Evolutionary conservation across 23 tunicate species (phyloP).

Genomic region (Corella eumyota): DNA sequence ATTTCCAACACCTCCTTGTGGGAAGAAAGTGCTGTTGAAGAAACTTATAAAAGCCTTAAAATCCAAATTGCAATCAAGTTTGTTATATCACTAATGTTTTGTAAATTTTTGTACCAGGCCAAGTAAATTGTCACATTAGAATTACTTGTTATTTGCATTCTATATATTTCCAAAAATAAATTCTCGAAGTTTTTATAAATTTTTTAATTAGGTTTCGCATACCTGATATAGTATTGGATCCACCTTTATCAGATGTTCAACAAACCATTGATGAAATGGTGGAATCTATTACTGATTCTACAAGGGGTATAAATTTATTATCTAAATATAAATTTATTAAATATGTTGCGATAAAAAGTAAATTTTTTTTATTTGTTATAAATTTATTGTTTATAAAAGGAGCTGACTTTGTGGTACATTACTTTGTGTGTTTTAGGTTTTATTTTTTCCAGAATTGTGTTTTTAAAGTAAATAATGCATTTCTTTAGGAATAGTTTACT

Average conservation of each 20-base stretch:
- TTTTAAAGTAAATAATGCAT: no score
- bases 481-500: slow-evolving; percentile 53
- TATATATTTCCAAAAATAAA: not conserved
- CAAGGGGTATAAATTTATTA: slow-evolving; percentile 28
- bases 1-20: slow-evolving; percentile 40
- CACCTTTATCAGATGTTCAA: slow-evolving; percentile 73
- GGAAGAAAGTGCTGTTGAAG: slow-evolving; percentile 6
- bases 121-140: not conserved
- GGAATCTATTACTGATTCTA: slow-evolving; percentile 36
- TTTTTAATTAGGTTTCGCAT: slow-evolving; percentile 48
- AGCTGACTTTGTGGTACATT: not conserved
- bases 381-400: not conserved
- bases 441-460: no score
- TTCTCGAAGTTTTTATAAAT: not conserved
- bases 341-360: not conserved
- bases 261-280: slow-evolving; percentile 62
- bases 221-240: slow-evolving; percentile 79
- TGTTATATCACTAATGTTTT: no score
- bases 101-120: no score
- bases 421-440: not conserved
- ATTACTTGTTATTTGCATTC: slow-evolving; percentile 1
- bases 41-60: slow-evolving; percentile 11
- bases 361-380: not conserved
- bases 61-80: no score
- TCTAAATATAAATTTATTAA: not conserved